phyloP scores from a whole-genome alignment of 2,888 invertebrate species.

The Polydrusus cervinus region DNA sequence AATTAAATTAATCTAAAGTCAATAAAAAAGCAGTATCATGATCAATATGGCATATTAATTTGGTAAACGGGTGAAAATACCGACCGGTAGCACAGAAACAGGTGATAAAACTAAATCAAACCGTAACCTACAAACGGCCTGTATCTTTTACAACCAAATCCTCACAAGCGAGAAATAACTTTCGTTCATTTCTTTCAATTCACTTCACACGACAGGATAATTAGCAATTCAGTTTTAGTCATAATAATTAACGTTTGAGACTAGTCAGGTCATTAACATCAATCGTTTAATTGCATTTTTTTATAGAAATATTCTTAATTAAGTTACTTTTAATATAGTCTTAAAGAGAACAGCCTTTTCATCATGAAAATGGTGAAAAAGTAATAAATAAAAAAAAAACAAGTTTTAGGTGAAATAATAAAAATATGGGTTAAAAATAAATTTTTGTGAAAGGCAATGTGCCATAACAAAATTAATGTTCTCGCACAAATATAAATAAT shows the following conservation, averaged over 20 bases:
- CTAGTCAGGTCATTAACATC: conserved; percentile 27
- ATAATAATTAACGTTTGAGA: conserved; percentile 23
- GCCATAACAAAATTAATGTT: conserved; percentile 11
- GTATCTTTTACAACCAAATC: conserved; percentile 38
- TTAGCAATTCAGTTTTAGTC: conserved; percentile 32
- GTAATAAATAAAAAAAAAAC: neutral
- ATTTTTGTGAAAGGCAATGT: conserved; percentile 29
- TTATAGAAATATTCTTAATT: conserved; percentile 11
- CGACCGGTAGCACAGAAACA: conserved; percentile 4
- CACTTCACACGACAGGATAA: conserved; percentile 49
- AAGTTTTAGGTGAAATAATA: neutral
- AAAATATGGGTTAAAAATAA: conserved; percentile 19
- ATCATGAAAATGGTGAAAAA: neutral
- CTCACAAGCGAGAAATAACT: conserved; percentile 38
- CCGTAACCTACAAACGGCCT: conserved; percentile 24
- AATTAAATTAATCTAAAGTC: neutral
- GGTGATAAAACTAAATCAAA: conserved; percentile 19
- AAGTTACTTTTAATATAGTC: conserved; percentile 7
- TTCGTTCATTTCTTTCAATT: conserved; percentile 48
- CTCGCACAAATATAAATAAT: conserved; percentile 5
- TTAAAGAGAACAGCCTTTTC: conserved; percentile 3
- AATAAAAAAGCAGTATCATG: neutral
- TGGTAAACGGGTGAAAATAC: neutral
- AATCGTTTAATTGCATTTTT: conserved; percentile 21
- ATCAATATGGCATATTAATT: neutral